Percentiles rank a stretch among this genome's conserved stretches.
phyloP scores from a whole-genome alignment of 2,113 vertebrate species.

The Vicugna pacos region DNA sequence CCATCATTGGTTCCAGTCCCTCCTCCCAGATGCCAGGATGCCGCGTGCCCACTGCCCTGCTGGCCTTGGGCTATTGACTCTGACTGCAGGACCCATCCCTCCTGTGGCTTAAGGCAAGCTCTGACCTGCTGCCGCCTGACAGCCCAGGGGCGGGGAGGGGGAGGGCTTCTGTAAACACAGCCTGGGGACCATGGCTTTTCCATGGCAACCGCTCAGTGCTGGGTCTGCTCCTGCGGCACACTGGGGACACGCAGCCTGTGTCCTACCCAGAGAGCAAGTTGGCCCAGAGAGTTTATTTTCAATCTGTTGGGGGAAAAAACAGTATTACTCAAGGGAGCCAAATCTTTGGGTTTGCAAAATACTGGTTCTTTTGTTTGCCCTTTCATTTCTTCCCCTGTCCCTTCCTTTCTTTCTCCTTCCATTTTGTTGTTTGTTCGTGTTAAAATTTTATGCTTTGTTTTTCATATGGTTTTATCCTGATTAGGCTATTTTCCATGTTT shows the following conservation, averaged over 20 bases:
- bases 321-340: not conserved
- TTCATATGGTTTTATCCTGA: not conserved
- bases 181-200: not conserved
- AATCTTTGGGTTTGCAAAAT: not conserved
- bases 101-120: not conserved
- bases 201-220: not conserved
- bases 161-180: not conserved
- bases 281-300: not conserved
- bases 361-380: not conserved
- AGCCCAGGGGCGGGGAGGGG: not conserved
- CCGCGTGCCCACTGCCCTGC: rapidly evolving
- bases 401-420: too few relatives aligned
- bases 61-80: not conserved
- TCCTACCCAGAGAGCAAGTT: not conserved
- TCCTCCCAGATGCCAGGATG: too few relatives aligned
- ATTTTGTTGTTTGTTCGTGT: not conserved
- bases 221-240: too few relatives aligned
- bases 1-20: not conserved
- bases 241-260: not conserved
- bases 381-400: not conserved
- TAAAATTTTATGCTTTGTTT: not conserved
- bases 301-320: not conserved
- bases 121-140: not conserved
- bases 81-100: not conserved
- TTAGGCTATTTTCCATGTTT: not conserved